These are phyloP conservation scores for Dipodomys spectabilis DNA, from an alignment of 2,113 vertebrate genomes.

Conservation along the genomic window DNA sequence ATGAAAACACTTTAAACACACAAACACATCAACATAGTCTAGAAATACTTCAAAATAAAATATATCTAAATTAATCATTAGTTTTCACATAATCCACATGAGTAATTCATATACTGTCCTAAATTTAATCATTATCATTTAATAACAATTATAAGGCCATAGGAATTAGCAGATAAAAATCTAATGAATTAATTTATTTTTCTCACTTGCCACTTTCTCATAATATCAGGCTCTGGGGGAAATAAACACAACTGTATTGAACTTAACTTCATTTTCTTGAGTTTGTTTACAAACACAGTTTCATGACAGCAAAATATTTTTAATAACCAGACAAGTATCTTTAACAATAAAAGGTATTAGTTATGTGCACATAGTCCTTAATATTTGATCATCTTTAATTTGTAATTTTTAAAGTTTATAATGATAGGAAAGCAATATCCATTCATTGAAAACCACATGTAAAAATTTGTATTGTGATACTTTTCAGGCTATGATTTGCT, in stretches of 20 bases:
- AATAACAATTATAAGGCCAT: background rate
- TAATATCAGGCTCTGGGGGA: background rate
- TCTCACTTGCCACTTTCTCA: background rate
- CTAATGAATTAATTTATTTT: background rate
- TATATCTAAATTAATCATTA: conserved; percentile 21
- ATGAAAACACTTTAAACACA: background rate
- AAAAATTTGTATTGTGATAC: too few species aligned
- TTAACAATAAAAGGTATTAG: too few species aligned
- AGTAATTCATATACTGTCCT: background rate
- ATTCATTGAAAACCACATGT: background rate
- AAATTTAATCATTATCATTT: background rate
- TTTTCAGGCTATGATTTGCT: background rate
- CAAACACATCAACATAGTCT: background rate
- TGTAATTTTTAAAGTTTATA: too few species aligned
- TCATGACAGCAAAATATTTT: too few species aligned
- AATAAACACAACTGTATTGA: background rate
- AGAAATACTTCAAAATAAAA: background rate
- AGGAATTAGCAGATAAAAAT: background rate
- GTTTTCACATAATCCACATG: background rate
- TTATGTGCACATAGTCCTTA: too few species aligned
- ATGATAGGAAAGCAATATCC: too few species aligned
- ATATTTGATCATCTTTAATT: too few species aligned
- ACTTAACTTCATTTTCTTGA: background rate
- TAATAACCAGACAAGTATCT: too few species aligned
- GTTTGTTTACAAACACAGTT: too few species aligned